Evolutionary conservation across 2,888 invertebrate species (phyloP).

Genomic region (Sesia bembeciformis): DNA sequence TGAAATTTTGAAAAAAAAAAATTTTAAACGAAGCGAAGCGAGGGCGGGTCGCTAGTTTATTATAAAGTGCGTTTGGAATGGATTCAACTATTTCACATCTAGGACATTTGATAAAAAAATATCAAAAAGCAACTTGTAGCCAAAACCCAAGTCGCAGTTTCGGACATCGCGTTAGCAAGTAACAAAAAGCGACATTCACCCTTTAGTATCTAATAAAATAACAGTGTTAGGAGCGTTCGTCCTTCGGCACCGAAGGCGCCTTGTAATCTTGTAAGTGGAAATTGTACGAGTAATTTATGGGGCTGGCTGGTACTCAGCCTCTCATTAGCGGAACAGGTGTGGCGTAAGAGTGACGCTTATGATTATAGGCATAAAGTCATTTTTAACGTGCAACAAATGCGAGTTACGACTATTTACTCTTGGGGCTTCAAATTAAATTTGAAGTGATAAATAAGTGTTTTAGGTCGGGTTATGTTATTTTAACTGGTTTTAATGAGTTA

Average conservation of each 20-base stretch:
- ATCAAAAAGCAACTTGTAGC: no score
- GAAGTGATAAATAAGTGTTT: background rate
- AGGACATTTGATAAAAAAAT: no score
- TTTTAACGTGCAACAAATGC: background rate
- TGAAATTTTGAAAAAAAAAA: background rate
- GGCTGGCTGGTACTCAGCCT: background rate
- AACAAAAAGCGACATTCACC: no score
- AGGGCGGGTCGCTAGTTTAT: background rate
- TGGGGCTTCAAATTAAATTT: background rate
- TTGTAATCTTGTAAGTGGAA: slow-evolving; percentile 1
- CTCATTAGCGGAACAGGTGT: slow-evolving; percentile 12
- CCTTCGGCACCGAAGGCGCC: background rate
- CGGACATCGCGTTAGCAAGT: no score
- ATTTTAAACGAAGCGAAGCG: background rate
- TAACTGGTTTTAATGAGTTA: no score
- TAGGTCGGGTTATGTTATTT: no score
- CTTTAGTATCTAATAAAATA: background rate
- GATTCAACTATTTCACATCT: no score
- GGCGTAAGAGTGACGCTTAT: background rate
- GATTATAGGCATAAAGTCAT: background rate
- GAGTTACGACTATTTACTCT: background rate
- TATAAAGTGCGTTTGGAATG: no score
- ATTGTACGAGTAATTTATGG: slow-evolving; percentile 2
- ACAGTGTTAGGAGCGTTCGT: background rate
- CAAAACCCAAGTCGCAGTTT: no score